Evolutionary conservation across 2,113 vertebrate species (phyloP).

Genomic region (Natator depressus): DNA sequence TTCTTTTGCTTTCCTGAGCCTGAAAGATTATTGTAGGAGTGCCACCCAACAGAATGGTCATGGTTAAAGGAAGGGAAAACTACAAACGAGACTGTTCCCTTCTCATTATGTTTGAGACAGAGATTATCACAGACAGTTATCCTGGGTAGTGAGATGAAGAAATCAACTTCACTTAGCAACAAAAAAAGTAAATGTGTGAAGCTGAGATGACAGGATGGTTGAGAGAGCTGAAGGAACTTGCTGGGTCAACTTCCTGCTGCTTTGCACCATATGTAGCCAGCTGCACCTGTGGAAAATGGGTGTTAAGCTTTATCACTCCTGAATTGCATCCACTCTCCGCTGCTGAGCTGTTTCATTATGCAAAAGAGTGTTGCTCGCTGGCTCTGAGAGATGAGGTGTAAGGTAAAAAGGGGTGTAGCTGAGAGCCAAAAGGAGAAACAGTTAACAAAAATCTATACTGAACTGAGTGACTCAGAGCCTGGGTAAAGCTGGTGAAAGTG

Average conservation of each 20-base stretch:
- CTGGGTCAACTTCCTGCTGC: not conserved
- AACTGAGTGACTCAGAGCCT: not conserved
- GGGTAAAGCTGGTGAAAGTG: not conserved
- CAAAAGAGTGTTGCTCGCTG: not conserved
- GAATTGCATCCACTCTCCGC: fast-evolving
- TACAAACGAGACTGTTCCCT: constrained; percentile 63
- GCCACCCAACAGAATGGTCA: not conserved
- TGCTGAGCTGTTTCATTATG: not conserved
- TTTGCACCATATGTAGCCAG: not conserved
- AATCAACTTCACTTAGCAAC: constrained; percentile 61
- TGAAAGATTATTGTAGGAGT: not conserved
- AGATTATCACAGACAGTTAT: constrained; percentile 69
- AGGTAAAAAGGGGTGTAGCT: not conserved
- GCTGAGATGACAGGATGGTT: constrained; percentile 56
- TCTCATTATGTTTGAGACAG: constrained; percentile 14
- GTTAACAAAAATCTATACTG: not conserved
- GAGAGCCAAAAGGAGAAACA: not conserved
- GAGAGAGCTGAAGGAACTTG: not conserved
- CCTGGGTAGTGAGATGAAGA: constrained; percentile 58
- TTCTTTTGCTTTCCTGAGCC: not conserved
- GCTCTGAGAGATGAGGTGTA: not conserved
- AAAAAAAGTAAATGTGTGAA: constrained; percentile 64
- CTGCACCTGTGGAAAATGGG: not conserved
- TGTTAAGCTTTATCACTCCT: not conserved
- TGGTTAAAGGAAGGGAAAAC: not conserved